These are phyloP conservation scores for Montipora capricornis DNA, from an alignment of 64 coral and sea anemone genomes.

Conservation along the genomic window DNA sequence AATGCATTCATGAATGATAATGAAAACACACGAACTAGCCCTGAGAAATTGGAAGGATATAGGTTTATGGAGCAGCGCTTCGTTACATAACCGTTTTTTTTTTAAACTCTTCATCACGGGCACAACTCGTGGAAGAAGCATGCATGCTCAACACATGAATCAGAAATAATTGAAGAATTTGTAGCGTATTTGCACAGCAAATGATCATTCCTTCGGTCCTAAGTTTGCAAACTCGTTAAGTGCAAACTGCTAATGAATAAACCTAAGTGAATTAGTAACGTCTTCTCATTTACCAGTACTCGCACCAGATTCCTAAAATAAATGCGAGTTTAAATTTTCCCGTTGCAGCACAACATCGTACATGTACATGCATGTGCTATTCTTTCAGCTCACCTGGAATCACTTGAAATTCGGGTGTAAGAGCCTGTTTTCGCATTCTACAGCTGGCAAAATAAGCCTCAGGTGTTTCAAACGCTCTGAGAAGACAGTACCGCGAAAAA, in stretches of 20 bases:
- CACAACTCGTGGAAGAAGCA: background rate
- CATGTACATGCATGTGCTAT: too few species aligned
- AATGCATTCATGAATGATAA: too few species aligned
- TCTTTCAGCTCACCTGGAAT: background rate
- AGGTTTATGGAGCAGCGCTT: too few species aligned
- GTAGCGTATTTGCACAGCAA: background rate
- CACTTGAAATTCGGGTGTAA: background rate
- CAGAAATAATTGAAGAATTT: background rate
- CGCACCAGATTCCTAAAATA: too few species aligned
- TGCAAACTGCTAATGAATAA: background rate
- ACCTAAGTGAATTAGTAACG: background rate
- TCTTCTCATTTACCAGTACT: too few species aligned
- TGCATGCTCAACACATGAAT: background rate
- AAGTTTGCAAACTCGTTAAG: too few species aligned
- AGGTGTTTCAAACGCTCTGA: too few species aligned
- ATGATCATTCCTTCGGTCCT: background rate
- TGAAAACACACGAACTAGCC: too few species aligned
- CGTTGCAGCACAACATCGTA: too few species aligned
- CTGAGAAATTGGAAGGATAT: too few species aligned
- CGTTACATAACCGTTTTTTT: too few species aligned
- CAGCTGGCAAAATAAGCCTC: background rate
- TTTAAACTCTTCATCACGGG: background rate
- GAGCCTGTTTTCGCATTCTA: background rate
- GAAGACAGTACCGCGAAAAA: too few species aligned
- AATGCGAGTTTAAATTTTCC: background rate